Percentiles rank a stretch among this genome's conserved stretches.
These are phyloP conservation scores for Bombus huntii DNA, from an alignment of 1,140 invertebrate species.

Conservation along the genomic window DNA sequence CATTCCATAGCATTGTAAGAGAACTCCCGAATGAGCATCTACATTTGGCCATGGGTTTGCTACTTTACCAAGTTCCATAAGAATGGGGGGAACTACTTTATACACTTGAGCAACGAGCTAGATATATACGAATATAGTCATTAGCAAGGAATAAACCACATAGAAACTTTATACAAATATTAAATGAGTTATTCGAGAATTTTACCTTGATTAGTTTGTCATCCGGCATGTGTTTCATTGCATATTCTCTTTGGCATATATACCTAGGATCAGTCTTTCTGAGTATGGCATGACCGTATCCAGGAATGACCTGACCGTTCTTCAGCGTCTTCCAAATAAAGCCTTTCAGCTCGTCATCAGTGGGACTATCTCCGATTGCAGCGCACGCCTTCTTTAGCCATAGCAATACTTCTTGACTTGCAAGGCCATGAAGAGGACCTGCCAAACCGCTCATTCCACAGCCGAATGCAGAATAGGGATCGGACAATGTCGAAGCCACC, in stretches of 20 bases:
- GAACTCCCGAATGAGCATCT: constrained; percentile 97
- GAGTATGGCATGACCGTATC: constrained; percentile 98
- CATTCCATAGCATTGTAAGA: constrained; percentile 97
- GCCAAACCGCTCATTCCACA: constrained; percentile 97
- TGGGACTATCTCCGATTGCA: constrained; percentile 91
- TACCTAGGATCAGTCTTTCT: constrained; percentile 98
- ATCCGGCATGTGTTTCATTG: constrained; percentile 95
- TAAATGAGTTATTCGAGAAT: neutral
- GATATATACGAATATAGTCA: constrained; percentile 6
- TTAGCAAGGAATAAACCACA: neutral
- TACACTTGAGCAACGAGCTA: constrained; percentile 94
- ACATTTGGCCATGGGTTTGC: constrained; percentile 99
- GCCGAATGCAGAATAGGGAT: constrained; percentile 96
- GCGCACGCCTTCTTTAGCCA: constrained; percentile 92
- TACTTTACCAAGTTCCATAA: constrained; percentile 97
- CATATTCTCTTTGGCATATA: constrained; percentile 97
- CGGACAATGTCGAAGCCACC: constrained; percentile 96
- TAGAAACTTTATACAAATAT: neutral
- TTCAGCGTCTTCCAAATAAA: constrained; percentile 98
- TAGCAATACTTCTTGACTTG: constrained; percentile 96
- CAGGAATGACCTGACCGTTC: constrained; percentile 97
- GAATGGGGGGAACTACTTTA: constrained; percentile 96
- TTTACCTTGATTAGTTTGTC: constrained; percentile 93
- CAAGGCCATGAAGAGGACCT: constrained; percentile 97
- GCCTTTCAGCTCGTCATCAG: constrained; percentile 94